Evolutionary conservation across 2,113 vertebrate genomes (phyloP).

Genomic region (Aptenodytes forsteri): DNA sequence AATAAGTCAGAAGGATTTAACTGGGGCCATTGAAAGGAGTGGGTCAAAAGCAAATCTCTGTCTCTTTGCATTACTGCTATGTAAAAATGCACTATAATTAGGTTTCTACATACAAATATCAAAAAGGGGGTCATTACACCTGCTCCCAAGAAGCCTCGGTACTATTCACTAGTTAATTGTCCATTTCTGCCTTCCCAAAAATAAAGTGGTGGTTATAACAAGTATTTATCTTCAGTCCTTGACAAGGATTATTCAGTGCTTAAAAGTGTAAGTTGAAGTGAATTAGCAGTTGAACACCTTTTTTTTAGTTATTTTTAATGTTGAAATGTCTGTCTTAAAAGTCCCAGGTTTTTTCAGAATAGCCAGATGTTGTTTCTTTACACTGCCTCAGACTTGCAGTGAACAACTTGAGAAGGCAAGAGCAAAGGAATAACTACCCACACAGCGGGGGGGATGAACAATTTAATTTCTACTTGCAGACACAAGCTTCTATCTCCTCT

Average conservation of each 20-base stretch:
- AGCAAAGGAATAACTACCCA: slow-evolving; percentile 19
- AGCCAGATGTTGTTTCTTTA: neutral
- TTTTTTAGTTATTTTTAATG: neutral
- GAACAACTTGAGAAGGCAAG: neutral
- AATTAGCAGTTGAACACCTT: neutral
- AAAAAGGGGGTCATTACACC: neutral
- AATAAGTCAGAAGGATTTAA: neutral
- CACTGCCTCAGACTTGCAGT: neutral
- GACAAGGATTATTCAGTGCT: neutral
- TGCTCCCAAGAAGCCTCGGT: neutral
- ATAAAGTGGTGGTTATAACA: neutral
- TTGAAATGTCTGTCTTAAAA: neutral
- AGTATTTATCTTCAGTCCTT: neutral
- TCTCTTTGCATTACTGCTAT: neutral
- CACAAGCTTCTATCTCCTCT: neutral
- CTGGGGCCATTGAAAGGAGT: neutral
- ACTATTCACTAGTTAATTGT: neutral
- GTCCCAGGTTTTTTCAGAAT: neutral
- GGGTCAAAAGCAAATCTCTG: neutral
- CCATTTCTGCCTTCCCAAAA: neutral
- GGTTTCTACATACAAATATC: neutral
- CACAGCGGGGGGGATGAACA: neutral
- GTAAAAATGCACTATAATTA: neutral
- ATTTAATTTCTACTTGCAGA: slow-evolving; percentile 40
- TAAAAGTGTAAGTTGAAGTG: neutral